Evolutionary conservation across 2,888 invertebrate species (phyloP), one percentile per base, ranked within the genome.

Genomic region (Metopia argyrocephala): DNA sequence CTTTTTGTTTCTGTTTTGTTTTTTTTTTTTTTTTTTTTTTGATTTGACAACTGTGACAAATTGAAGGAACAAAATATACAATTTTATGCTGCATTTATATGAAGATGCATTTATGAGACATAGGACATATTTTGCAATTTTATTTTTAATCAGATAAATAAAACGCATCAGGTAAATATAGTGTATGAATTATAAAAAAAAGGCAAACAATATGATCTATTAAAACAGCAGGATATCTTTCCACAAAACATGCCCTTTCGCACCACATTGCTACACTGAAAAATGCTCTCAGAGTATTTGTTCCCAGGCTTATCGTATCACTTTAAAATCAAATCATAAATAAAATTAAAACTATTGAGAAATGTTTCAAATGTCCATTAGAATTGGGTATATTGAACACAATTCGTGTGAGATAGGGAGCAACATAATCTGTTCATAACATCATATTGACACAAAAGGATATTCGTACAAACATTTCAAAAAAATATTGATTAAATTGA

Each of bases 191-290:
- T 15, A n/a, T 31, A 28, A 48, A 48, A 28, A 76, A 75, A 57
- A 76, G 71, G 50, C 66, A 45, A 74, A 76, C 74, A 76, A 61
- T 81, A 57, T 56, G 80, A 81, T 78, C 76, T 69, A 74, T 79
- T 57, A 76, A 84, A 85, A 84, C 88, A 87, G 89, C 88, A 87
- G 89, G 89, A 89, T 84, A 86, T 86, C 88, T 86, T 85, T 89
- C 89, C 89, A 85, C 89, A 90, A 85, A 89, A 90, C 90, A 89
- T 88, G 88, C 89, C 89, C 89, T 89, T 89, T 87, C 87, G 86
- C 87, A 88, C 89, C 87, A 84, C 85, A 84, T 85, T 85, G 83
- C 83, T 83, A 20, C 54, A 18, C 56, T 21, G 9, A 46, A 61
- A 15, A 46, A 54, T 57, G 69, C 86, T 52, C 25, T 54, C 64